These are phyloP conservation scores for Cryptocephalus primarius DNA, from an alignment of 2,888 invertebrate species.

Conservation along the genomic window DNA sequence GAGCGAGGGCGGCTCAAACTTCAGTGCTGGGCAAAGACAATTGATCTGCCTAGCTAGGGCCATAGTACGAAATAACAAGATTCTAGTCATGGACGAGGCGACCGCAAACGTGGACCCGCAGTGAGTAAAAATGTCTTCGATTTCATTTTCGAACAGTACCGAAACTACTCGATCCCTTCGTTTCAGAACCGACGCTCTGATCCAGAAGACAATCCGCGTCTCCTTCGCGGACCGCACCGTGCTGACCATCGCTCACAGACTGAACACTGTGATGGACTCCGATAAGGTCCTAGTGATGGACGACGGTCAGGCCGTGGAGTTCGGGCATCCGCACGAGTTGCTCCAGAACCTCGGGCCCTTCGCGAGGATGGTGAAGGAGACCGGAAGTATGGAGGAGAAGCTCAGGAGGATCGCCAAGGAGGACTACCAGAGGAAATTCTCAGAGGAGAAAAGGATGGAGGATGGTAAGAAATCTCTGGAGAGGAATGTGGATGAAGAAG, in stretches of 20 bases:
- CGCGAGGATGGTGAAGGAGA: slow-evolving; percentile 32
- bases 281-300: slow-evolving; percentile 57
- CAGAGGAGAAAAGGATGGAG: background rate
- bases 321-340: slow-evolving; percentile 41
- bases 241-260: slow-evolving; percentile 69
- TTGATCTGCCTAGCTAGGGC: slow-evolving; percentile 83
- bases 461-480: too few relatives aligned
- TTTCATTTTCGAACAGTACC: background rate
- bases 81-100: slow-evolving; percentile 83
- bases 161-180: background rate
- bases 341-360: slow-evolving; percentile 28
- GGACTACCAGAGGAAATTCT: slow-evolving; percentile 16
- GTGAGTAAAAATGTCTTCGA: slow-evolving; percentile 5
- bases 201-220: slow-evolving; percentile 62
- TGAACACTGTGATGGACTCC: slow-evolving; percentile 78
- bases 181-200: slow-evolving; percentile 63
- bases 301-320: slow-evolving; percentile 42
- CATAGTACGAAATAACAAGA: slow-evolving; percentile 62
- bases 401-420: slow-evolving; percentile 12
- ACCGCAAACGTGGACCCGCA: slow-evolving; percentile 75
- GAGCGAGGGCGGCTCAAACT: slow-evolving; percentile 69
- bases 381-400: slow-evolving; percentile 26
- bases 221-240: slow-evolving; percentile 70
- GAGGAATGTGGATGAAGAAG: too few relatives aligned
- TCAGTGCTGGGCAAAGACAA: slow-evolving; percentile 83